Evolutionary conservation across 2,888 invertebrate genomes (phyloP).

Genomic region (Helobdella robusta): DNA sequence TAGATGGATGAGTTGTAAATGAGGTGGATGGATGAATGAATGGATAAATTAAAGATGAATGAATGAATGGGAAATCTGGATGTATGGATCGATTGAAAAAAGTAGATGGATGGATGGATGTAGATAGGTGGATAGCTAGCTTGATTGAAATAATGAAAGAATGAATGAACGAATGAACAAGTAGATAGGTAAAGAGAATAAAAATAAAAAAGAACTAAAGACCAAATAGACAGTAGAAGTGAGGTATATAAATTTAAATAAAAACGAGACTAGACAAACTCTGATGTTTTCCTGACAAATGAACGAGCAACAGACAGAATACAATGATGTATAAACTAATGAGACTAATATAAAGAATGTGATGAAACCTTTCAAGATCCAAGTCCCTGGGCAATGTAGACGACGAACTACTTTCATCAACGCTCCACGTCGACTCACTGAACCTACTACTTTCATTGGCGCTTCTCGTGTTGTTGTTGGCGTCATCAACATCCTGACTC

Average conservation of each 20-base stretch:
- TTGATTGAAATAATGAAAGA: too few relatives aligned
- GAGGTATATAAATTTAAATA: too few relatives aligned
- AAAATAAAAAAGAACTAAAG: too few relatives aligned
- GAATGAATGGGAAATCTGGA: background rate
- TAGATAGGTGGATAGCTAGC: background rate
- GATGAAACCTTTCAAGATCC: slow-evolving; percentile 14
- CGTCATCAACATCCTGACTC: background rate
- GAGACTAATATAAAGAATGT: too few relatives aligned
- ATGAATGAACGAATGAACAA: too few relatives aligned
- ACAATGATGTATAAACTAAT: too few relatives aligned
- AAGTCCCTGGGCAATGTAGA: slow-evolving; percentile 6
- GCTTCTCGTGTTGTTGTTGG: background rate
- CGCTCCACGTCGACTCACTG: background rate
- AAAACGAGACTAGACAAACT: too few relatives aligned
- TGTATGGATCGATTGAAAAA: background rate
- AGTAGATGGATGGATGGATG: background rate
- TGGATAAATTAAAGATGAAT: background rate
- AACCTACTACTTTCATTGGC: background rate
- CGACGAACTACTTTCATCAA: slow-evolving; percentile 1
- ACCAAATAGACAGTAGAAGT: too few relatives aligned
- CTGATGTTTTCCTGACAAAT: too few relatives aligned
- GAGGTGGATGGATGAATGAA: background rate
- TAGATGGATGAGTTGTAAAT: background rate
- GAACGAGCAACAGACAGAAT: too few relatives aligned
- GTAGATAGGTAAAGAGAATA: too few relatives aligned